Percentiles rank a stretch among this genome's conserved stretches.
phyloP scores from a whole-genome alignment of 2,888 invertebrate species.

The Drosophila mettleri region DNA sequence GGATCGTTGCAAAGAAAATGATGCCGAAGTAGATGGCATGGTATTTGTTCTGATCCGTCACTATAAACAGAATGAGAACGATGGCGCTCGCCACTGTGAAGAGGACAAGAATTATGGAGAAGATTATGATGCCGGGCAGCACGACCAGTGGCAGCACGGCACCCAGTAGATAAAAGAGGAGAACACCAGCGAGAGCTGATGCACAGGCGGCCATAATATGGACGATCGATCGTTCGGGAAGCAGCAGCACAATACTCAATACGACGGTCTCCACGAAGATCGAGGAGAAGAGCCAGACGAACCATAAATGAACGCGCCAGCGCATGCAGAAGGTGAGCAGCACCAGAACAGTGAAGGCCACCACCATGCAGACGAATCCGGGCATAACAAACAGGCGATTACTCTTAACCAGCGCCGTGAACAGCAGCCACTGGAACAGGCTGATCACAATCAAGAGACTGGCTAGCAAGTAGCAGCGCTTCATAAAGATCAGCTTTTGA shows the following conservation, averaged over 20 bases:
- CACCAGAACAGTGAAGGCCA: constrained; percentile 15
- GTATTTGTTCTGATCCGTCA: constrained; percentile 11
- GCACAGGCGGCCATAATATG: background rate
- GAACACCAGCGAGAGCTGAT: background rate
- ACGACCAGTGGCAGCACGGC: constrained; percentile 25
- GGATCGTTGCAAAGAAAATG: constrained; percentile 12
- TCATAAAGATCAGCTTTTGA: constrained; percentile 2
- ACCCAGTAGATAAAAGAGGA: constrained; percentile 28
- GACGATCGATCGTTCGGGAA: constrained; percentile 11
- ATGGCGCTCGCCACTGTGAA: constrained; percentile 12
- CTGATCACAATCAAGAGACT: background rate
- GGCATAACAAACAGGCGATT: background rate
- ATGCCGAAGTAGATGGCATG: constrained; percentile 20
- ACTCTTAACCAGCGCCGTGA: background rate
- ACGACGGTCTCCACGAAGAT: constrained; percentile 26
- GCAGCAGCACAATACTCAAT: constrained; percentile 25
- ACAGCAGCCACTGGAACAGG: constrained; percentile 17
- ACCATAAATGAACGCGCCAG: constrained; percentile 7
- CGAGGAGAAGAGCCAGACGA: constrained; percentile 14
- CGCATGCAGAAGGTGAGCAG: constrained; percentile 6
- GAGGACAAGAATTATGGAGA: constrained; percentile 13
- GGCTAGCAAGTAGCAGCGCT: constrained; percentile 28
- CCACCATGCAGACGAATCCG: constrained; percentile 21
- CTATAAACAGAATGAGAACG: constrained; percentile 28
- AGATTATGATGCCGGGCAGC: constrained; percentile 42